phyloP scores from a whole-genome alignment of 2,797 vertebrate genomes.

The Onychomys arenicola region DNA sequence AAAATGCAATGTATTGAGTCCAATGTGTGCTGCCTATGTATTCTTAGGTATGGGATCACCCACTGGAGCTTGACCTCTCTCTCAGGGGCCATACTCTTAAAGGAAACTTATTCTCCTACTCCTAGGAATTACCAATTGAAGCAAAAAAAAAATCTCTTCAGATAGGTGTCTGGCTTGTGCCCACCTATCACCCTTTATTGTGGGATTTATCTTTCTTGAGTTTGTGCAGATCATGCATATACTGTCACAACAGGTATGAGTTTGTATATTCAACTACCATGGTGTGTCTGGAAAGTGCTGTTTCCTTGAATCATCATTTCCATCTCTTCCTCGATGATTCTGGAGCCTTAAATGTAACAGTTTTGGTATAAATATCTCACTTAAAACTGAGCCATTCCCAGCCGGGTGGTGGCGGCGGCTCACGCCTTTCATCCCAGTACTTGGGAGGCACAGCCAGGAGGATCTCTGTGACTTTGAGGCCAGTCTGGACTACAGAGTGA shows the following conservation, averaged over 20 bases:
- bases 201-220: too few relatives aligned
- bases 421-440: too few relatives aligned
- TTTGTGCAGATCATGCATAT: not conserved
- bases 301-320: not conserved
- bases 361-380: not conserved
- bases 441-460: too few relatives aligned
- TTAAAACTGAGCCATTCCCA: not conserved
- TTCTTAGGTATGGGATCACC: not conserved
- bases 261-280: not conserved
- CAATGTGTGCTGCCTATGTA: not conserved
- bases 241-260: not conserved
- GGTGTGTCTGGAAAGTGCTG: not conserved
- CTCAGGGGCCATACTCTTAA: not conserved
- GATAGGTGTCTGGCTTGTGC: not conserved
- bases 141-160: not conserved
- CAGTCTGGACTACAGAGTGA: too few relatives aligned
- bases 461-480: too few relatives aligned
- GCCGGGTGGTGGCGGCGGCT: too few relatives aligned
- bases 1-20: not conserved
- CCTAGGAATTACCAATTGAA: too few relatives aligned
- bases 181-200: not conserved
- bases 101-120: not conserved
- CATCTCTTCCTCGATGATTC: not conserved
- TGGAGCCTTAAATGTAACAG: not conserved
- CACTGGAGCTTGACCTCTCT: accelerated